phyloP scores from a whole-genome alignment of 92 coral and sea anemone species.

The Pocillopora meandrina region DNA sequence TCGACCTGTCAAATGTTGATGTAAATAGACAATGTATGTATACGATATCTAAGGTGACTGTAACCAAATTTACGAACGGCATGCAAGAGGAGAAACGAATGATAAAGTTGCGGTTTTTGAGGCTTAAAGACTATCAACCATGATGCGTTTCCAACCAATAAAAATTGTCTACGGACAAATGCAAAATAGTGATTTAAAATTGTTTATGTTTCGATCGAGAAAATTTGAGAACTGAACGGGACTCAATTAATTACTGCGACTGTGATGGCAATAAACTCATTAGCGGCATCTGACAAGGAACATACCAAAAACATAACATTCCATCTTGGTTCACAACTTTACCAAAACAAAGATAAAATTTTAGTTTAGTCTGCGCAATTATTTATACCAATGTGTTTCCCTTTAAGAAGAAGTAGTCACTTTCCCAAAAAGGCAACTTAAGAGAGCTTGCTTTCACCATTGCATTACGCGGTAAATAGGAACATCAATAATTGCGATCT shows the following conservation, averaged over 20 bases:
- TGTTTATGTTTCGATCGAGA: background rate
- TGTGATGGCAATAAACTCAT: background rate
- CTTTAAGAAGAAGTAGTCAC: background rate
- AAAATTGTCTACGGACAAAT: too few species aligned
- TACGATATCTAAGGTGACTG: too few species aligned
- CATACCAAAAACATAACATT: background rate
- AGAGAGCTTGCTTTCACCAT: background rate
- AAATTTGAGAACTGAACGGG: background rate
- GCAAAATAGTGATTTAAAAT: background rate
- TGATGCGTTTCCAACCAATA: too few species aligned
- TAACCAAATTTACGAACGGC: too few species aligned
- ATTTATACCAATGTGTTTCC: background rate
- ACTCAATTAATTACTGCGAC: background rate
- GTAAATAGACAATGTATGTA: too few species aligned
- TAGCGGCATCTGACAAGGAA: background rate
- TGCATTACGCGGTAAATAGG: background rate
- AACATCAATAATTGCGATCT: slow-evolving; percentile 16
- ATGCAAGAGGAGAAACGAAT: too few species aligned
- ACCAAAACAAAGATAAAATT: background rate
- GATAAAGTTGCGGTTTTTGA: too few species aligned
- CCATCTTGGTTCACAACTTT: background rate
- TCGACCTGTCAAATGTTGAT: too few species aligned
- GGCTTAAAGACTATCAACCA: too few species aligned
- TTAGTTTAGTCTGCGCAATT: background rate
- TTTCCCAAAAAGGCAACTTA: background rate